Evolutionary conservation across 1,140 invertebrate genomes (phyloP), one percentile per base, ranked within the genome.

Genomic region (Choristoneura fumiferana): DNA sequence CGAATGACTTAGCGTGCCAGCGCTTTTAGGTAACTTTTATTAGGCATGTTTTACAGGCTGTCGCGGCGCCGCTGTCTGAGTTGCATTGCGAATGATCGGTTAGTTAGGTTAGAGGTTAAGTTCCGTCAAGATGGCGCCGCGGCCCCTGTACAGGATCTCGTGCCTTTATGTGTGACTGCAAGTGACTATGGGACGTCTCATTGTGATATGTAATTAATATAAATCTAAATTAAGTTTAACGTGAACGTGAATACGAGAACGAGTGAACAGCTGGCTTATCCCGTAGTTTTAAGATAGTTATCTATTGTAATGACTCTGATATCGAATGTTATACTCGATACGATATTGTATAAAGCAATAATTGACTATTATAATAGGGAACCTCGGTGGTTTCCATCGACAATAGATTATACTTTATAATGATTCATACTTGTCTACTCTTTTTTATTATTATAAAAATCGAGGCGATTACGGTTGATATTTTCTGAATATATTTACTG

Each of bases 121-220:
- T 87, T 80, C 83, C 76, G 73, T 45, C 38, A 61, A 72, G 66
- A 71, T 85, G 83, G 82, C 79, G 73, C 86, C 84, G 79, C 70
- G 72, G 66, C 79, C 75, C 60, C 78, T 84, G 2, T 6, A 3
- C 22, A 29, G 22, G 84, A 87, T 86, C 84, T 89, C 84, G 82
- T 87, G 85, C 85, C 84, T 89, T 89, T 79, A 76, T 74, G 78
- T 81, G 54, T 58, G 60, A 37, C 76, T 82, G 80, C 72, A 79
- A 81, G 73, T 84, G 74, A 77, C 72, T 74, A 67, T 80, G 81
- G 73, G 80, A 87, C 78, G 84, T 86, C 81, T 85, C 83, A 89
- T 86, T 89, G 85, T 89, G 85, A 89, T 89, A 89, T 89, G 81
- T 88, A 89, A 89, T 89, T 89, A 89, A 81, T 84, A 83, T 84